Base-by-base conservation (phyloP, 2,888 invertebrate genomes). In the Zhuqinia jingwanae region DNA sequence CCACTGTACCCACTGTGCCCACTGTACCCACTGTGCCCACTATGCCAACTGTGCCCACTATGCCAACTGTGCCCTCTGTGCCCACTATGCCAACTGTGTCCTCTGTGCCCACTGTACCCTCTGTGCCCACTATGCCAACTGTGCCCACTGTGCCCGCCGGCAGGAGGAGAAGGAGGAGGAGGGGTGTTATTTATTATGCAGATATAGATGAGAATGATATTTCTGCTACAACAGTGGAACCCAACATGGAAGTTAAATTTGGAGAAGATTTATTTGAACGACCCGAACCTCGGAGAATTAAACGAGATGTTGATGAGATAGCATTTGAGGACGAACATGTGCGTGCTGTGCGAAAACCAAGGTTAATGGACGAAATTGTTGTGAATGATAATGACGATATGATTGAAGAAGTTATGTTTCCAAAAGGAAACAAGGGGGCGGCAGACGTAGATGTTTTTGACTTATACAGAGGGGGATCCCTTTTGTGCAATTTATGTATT, bases 401-500 rank as follows among this genome's bases (percentile, higher is more conserved):
- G 3, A 17, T 79, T 17, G 78, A 79, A 27, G 78, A 79, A 45
- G 47, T 79, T 3, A 0, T 27, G n/a, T 79, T 50, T 30, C 78
- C 65, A 5, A 79, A 65, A 79, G 78, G 78, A 11, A 25, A 6
- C 0, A 63, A 65, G 30, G 17, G 30, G 30, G 15, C 50, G 2
- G 63, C 50, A 6, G 11, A 45, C 0, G 30, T 65, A 0, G 65
- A 79, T 0, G 78, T 79, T 30, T 79, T 45, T 20, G 50, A 79
- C 13, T 50, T 50, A 1, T 65, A 13, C 47, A 77, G 78, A 27
- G 17, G 17, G 3, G 30, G 65, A 25, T 22, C 78, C n/a, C 73
- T 42, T 0, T 42, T 84, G 13, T 90, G 89, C 27, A 36, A 85
- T 13, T 17, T 90, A 0, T 90, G 89, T 50, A 65, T 90, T 53